These are phyloP conservation scores for Micronycteris hirsuta DNA, from an alignment of 2,113 vertebrate species.

Conservation along the genomic window DNA sequence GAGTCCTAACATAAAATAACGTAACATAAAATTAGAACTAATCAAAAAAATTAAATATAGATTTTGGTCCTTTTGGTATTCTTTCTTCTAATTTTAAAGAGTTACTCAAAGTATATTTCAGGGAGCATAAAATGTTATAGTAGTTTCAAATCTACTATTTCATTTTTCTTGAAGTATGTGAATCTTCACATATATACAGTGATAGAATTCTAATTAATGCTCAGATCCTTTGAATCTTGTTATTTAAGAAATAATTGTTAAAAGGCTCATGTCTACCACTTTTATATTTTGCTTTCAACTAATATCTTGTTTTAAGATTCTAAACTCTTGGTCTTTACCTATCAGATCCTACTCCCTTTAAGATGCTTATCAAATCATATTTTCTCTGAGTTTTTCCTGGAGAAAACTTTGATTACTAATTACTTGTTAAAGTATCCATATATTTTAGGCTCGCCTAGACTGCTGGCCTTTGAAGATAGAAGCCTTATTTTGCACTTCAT, in stretches of 20 bases:
- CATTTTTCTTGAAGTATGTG: neutral
- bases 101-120: neutral
- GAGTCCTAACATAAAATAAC: neutral
- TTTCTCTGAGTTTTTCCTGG: neutral
- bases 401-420: neutral
- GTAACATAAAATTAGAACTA: neutral
- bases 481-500: neutral
- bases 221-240: neutral
- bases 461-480: neutral
- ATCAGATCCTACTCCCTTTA: neutral
- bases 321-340: neutral
- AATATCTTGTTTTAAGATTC: neutral
- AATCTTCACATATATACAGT: neutral
- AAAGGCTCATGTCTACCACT: neutral
- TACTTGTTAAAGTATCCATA: neutral
- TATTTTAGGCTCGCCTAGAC: neutral
- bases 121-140: neutral
- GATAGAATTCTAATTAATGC: neutral
- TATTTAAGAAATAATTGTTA: neutral
- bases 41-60: neutral
- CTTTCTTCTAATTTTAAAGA: neutral
- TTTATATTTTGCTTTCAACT: neutral
- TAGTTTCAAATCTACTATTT: neutral
- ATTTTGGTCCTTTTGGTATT: neutral
- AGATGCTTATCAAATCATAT: neutral